Percentiles rank a stretch among this genome's conserved stretches.
Evolutionary conservation across 2,888 invertebrate genomes (phyloP).

Genomic region (Pyrochroa serraticornis): DNA sequence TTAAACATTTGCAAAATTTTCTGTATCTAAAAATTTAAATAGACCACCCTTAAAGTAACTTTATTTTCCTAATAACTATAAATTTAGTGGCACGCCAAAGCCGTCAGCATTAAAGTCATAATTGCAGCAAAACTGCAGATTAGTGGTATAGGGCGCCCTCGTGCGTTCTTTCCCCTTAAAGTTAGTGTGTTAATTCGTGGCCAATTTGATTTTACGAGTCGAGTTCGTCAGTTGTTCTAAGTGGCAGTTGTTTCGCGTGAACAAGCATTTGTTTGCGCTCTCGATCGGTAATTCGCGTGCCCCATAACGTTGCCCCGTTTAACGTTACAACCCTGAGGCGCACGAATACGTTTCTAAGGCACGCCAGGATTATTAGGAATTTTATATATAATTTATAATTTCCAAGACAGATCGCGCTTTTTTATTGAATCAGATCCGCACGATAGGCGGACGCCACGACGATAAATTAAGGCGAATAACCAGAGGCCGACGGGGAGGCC

Average conservation of each 20-base stretch:
- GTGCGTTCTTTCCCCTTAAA: background rate
- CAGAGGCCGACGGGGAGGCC: conserved; percentile 18
- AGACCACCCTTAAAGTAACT: too few species aligned
- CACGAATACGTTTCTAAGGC: conserved; percentile 54
- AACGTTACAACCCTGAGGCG: conserved; percentile 56
- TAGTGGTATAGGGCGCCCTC: too few species aligned
- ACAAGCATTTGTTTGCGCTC: conserved; percentile 60
- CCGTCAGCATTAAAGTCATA: too few species aligned
- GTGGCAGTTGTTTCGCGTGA: conserved; percentile 59
- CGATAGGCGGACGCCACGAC: conserved; percentile 23
- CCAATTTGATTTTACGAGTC: conserved; percentile 51
- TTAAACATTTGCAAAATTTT: too few species aligned
- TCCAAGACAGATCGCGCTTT: conserved; percentile 46
- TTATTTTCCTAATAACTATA: too few species aligned
- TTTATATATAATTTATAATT: conserved; percentile 51
- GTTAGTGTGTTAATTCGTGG: conserved; percentile 22
- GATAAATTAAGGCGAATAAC: conserved; percentile 30
- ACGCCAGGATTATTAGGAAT: conserved; percentile 53
- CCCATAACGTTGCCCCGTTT: conserved; percentile 57
- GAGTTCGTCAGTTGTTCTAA: conserved; percentile 55
- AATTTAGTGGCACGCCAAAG: too few species aligned
- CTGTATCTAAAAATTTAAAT: too few species aligned
- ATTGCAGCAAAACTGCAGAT: too few species aligned
- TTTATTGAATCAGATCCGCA: conserved; percentile 28
- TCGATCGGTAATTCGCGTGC: conserved; percentile 59